Base-by-base conservation (phyloP, 2,888 invertebrate genomes). In the Glaucopsyche alexis region DNA sequence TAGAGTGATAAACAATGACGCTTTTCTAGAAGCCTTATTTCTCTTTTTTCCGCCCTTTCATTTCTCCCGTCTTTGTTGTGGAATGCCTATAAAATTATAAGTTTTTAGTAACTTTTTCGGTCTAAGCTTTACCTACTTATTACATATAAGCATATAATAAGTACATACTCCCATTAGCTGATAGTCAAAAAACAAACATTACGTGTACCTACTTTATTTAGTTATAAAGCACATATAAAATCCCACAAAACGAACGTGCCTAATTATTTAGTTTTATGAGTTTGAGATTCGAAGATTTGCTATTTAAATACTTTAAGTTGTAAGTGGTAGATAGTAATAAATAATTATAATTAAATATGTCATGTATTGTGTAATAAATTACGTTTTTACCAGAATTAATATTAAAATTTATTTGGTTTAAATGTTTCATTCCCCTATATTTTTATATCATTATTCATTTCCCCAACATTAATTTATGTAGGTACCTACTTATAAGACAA, bases 251-350 rank as follows among this genome's bases (percentile, higher is more conserved):
- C 49, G 11, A 47, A 14, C 14, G 49, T 69, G 49, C 69, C 69
- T 69, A 69, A 67, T 67, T 49, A 29, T 13, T 69, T 47, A 13
- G 40, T 49, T 45, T 47, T 29, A 29, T 47, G 8, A 74, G 45
- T 50, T n/a, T 49, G 19, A 74, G 45, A 74, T 71, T 38, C 71
- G 16, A 67, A 19, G 38, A 65, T n/a, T 65, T 60, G 55, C 55
- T 60, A 29, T 19, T 19, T 16, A 16, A 9, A 52, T 52, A 52
- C 16, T 60, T 13, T 60, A 60, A 47, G 60, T 60, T 13, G 29
- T 38, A 38, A 60, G 60, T 60, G 13, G 29, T 60, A 60, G 11
- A 4, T 29, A 60, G 60, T 60, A 60, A 60, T 60, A 6, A 29
- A 60, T 60, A 60, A 13, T 14, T 38, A 60, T 29, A 60, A 29